These are phyloP conservation scores for Saccopteryx leptura DNA, from an alignment of 2,113 vertebrate genomes.

Conservation along the genomic window DNA sequence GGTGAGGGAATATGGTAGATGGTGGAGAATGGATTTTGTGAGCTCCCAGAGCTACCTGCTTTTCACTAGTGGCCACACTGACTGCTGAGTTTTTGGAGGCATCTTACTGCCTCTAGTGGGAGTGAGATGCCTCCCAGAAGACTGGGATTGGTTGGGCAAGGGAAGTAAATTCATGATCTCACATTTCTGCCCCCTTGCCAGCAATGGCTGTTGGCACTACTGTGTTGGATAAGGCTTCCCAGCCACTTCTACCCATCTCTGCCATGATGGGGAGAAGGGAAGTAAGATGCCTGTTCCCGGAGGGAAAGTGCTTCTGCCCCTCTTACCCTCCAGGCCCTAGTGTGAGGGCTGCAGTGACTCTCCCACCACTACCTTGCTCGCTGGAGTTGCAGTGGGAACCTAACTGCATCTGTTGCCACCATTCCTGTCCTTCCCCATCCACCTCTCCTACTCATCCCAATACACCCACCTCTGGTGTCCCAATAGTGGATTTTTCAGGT, in stretches of 20 bases:
- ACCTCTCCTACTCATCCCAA: not conserved
- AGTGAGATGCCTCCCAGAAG: no score
- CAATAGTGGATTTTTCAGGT: not conserved
- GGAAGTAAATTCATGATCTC: not conserved
- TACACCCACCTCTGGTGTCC: not conserved
- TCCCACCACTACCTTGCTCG: no score
- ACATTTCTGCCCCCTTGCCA: not conserved
- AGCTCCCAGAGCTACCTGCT: not conserved
- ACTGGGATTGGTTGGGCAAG: not conserved
- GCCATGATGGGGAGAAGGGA: not conserved
- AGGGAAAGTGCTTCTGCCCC: not conserved
- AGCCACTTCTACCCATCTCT: not conserved
- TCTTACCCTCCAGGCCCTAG: not conserved
- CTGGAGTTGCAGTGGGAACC: not conserved
- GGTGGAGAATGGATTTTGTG: not conserved
- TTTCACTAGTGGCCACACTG: not conserved
- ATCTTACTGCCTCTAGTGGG: not conserved
- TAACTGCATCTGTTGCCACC: not conserved
- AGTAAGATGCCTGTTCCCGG: not conserved
- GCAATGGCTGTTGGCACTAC: not conserved
- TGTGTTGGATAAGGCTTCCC: not conserved
- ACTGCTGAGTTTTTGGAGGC: not conserved
- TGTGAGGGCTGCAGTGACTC: not conserved
- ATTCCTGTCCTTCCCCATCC: not conserved
- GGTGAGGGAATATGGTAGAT: not conserved